A percentile compares a stretch with the other conserved stretches of the same genome.
Evolutionary conservation across 2,888 invertebrate species (phyloP).

Genomic region (Ischnura elegans): DNA sequence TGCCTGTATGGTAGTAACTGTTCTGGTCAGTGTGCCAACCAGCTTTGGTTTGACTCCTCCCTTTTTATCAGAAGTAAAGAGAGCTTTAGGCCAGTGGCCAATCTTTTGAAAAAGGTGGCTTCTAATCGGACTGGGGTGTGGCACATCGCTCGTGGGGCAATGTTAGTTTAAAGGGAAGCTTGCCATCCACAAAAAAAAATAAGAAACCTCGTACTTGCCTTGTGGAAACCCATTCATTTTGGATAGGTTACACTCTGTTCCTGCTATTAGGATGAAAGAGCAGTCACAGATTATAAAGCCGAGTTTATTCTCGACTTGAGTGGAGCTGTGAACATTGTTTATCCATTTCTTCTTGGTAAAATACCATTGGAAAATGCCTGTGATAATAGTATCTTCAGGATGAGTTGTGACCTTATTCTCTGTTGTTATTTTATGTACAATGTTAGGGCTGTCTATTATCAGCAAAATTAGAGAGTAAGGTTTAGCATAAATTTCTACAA

Average conservation of each 20-base stretch:
- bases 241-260: conserved; percentile 69
- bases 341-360: conserved; percentile 68
- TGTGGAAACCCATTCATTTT: conserved; percentile 69
- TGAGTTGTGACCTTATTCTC: conserved; percentile 84
- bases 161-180: conserved; percentile 64
- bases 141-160: conserved; percentile 53
- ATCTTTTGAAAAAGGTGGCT: conserved; percentile 60
- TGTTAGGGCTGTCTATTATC: conserved; percentile 76
- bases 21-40: conserved; percentile 67
- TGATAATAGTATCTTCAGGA: conserved; percentile 86
- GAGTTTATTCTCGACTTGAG: conserved; percentile 59
- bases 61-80: conserved; percentile 62
- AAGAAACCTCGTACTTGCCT: conserved; percentile 68
- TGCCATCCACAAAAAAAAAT: conserved; percentile 67
- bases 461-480: conserved; percentile 67
- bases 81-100: conserved; percentile 64
- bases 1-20: conserved; percentile 71
- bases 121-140: conserved; percentile 59
- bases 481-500: conserved; percentile 68
- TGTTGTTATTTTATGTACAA: conserved; percentile 71
- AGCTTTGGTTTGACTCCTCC: conserved; percentile 63
- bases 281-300: conserved; percentile 66
- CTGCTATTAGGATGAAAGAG: conserved; percentile 67
- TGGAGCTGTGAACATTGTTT: conserved; percentile 65
- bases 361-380: conserved; percentile 80